A percentile compares a stretch with the other conserved stretches of the same genome.
phyloP scores from a whole-genome alignment of 1,140 invertebrate genomes.

The Aphis craccivora region DNA sequence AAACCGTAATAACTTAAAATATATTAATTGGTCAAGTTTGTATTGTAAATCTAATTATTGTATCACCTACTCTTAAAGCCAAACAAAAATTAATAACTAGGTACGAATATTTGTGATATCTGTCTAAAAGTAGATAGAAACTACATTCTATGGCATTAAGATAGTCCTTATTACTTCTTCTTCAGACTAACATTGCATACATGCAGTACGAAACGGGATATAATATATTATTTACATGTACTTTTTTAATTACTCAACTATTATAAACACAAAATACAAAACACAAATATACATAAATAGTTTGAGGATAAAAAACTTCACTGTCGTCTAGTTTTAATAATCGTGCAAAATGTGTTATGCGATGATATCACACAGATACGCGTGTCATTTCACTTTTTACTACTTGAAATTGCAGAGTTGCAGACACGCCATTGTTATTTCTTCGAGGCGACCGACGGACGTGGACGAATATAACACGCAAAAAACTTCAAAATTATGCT shows the following conservation, averaged over 20 bases:
- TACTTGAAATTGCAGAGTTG: not conserved
- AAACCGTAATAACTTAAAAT: too few species aligned
- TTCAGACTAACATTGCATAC: too few species aligned
- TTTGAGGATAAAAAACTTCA: not conserved
- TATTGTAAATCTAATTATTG: too few species aligned
- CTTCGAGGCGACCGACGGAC: not conserved
- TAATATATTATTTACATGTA: not conserved
- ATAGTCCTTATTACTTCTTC: too few species aligned
- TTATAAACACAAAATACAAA: not conserved
- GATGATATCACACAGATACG: not conserved
- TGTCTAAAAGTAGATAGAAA: too few species aligned
- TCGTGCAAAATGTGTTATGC: not conserved
- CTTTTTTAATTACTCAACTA: not conserved
- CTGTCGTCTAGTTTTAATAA: not conserved
- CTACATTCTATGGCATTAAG: too few species aligned
- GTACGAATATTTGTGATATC: too few species aligned
- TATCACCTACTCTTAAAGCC: too few species aligned
- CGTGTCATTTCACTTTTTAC: not conserved
- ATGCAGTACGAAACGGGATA: not conserved
- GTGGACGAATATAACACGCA: not conserved
- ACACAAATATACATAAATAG: not conserved
- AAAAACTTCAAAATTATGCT: not conserved
- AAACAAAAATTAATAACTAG: too few species aligned
- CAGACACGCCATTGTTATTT: not conserved
- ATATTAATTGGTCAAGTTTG: too few species aligned